Conservation (phyloP, 1,140 invertebrate genomes). For the Aphelenchoides avenae region DNA sequence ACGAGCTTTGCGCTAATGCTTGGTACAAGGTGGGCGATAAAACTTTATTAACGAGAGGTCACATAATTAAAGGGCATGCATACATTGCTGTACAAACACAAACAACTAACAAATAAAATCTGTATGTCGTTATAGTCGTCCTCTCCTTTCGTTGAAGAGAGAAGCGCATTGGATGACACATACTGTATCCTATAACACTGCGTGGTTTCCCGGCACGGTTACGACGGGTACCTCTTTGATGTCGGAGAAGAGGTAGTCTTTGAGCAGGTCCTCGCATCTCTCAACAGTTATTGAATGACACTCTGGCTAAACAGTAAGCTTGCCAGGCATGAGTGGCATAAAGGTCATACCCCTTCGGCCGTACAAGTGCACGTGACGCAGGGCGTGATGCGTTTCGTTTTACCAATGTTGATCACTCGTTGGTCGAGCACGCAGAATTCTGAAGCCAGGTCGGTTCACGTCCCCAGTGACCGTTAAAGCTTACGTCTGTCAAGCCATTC, state of each 20-base stretch:
- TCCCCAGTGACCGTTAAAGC: no score
- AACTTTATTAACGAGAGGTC: no score
- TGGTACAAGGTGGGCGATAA: no score
- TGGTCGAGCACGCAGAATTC: slow-evolving; percentile 57
- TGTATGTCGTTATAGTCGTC: no score
- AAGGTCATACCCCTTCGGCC: slow-evolving; percentile 64
- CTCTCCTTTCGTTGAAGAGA: no score
- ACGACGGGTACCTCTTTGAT: slow-evolving; percentile 39
- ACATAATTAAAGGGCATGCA: no score
- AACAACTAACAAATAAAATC: no score
- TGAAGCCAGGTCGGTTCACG: no score
- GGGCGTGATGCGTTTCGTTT: slow-evolving; percentile 64
- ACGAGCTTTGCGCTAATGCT: no score
- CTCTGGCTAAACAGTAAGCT: slow-evolving; percentile 56
- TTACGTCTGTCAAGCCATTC: slow-evolving; percentile 54
- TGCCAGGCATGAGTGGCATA: no score
- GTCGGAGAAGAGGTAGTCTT: slow-evolving; percentile 43
- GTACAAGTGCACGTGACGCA: slow-evolving; percentile 69
- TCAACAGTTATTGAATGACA: slow-evolving; percentile 56
- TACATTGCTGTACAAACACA: no score
- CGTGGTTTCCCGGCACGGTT: slow-evolving; percentile 1
- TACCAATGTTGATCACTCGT: slow-evolving; percentile 63
- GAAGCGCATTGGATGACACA: slow-evolving; percentile 57
- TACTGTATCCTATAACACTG: slow-evolving; percentile 46
- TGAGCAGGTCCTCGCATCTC: slow-evolving; percentile 43